Conservation (phyloP, 2,888 invertebrate species). For the Lymantria monacha region DNA sequence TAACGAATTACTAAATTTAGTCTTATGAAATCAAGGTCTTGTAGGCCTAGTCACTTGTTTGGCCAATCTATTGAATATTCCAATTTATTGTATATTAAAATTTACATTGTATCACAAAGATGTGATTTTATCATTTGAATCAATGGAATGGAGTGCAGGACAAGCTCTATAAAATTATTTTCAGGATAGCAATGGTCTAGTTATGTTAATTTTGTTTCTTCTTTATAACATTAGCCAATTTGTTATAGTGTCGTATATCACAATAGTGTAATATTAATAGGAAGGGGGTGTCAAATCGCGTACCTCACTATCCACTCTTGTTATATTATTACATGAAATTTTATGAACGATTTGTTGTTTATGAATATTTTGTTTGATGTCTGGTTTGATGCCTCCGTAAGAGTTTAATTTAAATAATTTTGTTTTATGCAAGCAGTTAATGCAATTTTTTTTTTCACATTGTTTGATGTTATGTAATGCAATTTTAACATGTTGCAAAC, state of each 20-base stretch:
- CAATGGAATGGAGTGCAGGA: slow-evolving; percentile 82
- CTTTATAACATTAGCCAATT: slow-evolving; percentile 77
- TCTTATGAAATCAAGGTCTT: slow-evolving; percentile 77
- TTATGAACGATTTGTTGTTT: slow-evolving; percentile 79
- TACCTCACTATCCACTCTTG: slow-evolving; percentile 59
- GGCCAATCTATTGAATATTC: slow-evolving; percentile 82
- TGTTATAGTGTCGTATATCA: slow-evolving; percentile 81
- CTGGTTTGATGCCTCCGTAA: slow-evolving; percentile 82
- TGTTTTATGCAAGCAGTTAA: slow-evolving; percentile 82
- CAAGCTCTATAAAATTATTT: slow-evolving; percentile 71
- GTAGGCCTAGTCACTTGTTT: slow-evolving; percentile 80
- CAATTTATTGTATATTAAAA: slow-evolving; percentile 80
- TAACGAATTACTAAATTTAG: slow-evolving; percentile 83
- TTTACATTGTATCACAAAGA: slow-evolving; percentile 69
- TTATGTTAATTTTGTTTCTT: slow-evolving; percentile 78
- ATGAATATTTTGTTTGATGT: slow-evolving; percentile 73
- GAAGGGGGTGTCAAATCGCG: slow-evolving; percentile 81
- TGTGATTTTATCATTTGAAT: slow-evolving; percentile 69
- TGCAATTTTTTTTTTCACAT: slow-evolving; percentile 82
- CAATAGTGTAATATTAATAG: slow-evolving; percentile 79
- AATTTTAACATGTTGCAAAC: slow-evolving; percentile 83
- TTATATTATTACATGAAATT: slow-evolving; percentile 78
- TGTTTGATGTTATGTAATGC: slow-evolving; percentile 83
- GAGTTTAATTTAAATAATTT: slow-evolving; percentile 80
- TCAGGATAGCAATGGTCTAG: slow-evolving; percentile 82